These are phyloP conservation scores for Sparus aurata DNA, from an alignment of 2,797 vertebrate species.

Conservation along the genomic window DNA sequence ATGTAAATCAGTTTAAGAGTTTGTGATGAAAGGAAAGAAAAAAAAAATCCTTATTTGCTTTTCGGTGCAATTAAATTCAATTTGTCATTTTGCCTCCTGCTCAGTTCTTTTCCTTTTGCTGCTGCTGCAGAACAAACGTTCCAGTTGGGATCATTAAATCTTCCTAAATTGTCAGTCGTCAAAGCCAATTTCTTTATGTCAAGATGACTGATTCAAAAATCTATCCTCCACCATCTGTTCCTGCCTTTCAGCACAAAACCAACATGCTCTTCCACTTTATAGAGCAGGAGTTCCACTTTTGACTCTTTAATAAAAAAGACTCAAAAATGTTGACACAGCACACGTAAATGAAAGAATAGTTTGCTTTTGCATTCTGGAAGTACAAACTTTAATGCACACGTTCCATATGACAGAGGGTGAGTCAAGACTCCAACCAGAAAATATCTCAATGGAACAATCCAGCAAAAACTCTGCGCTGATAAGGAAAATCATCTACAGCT, in stretches of 20 bases:
- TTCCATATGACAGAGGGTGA: not conserved
- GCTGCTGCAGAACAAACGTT: constrained; percentile 30
- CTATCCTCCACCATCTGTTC: constrained; percentile 26
- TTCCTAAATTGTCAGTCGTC: constrained; percentile 20
- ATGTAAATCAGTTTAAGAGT: constrained; percentile 30
- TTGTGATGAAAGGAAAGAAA: constrained; percentile 12
- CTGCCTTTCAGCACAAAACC: not conserved
- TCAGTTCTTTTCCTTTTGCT: not conserved
- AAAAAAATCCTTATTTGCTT: constrained; percentile 6
- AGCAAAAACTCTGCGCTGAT: constrained; percentile 9
- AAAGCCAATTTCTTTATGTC: constrained; percentile 12
- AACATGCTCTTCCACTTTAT: not conserved
- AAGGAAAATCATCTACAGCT: constrained; percentile 7
- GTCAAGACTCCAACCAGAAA: not conserved
- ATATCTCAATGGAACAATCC: constrained; percentile 8
- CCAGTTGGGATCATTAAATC: constrained; percentile 37
- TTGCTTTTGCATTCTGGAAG: not conserved
- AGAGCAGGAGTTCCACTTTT: not conserved
- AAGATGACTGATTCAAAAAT: constrained; percentile 4
- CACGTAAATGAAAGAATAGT: not conserved
- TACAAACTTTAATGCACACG: not conserved
- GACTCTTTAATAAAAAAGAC: not conserved
- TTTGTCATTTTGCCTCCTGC: constrained; percentile 3
- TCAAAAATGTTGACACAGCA: not conserved
- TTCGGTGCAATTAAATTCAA: constrained; percentile 16